A percentile compares a stretch with the other conserved stretches of the same genome.
These are phyloP conservation scores for Orthosia incerta DNA, from an alignment of 2,888 invertebrate genomes.

Conservation along the genomic window DNA sequence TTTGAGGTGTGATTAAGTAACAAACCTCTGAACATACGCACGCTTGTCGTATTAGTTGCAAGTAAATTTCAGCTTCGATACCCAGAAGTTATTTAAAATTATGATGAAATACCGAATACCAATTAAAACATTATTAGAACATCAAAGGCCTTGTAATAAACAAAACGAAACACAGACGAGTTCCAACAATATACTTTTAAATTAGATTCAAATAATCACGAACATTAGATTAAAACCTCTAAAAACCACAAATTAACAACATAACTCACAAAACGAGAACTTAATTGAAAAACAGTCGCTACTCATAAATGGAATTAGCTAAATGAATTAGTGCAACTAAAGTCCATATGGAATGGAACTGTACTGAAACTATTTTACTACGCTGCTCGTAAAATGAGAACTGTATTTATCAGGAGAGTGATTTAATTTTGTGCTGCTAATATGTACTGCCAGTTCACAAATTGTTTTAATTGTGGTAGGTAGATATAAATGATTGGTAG, in stretches of 20 bases:
- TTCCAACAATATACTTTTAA: constrained; percentile 6
- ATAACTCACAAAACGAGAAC: constrained; percentile 26
- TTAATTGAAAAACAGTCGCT: constrained; percentile 45
- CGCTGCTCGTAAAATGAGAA: constrained; percentile 31
- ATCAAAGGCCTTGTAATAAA: constrained; percentile 11
- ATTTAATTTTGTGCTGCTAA: constrained; percentile 28
- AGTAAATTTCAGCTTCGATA: neutral
- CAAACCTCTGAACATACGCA: no score
- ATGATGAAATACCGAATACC: constrained; percentile 2
- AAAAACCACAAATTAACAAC: constrained; percentile 25
- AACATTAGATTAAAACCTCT: constrained; percentile 15
- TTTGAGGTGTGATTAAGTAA: no score
- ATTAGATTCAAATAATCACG: constrained; percentile 32
- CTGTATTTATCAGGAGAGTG: constrained; percentile 27
- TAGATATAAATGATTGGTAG: no score
- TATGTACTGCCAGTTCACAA: neutral
- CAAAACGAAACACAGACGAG: neutral
- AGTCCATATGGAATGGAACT: constrained; percentile 19
- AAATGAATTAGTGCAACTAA: constrained; percentile 53
- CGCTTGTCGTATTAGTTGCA: no score
- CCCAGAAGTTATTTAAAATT: neutral
- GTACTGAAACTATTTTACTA: constrained; percentile 47
- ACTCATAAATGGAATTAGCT: constrained; percentile 37
- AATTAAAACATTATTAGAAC: constrained; percentile 7
- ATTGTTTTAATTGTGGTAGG: constrained; percentile 6